Percentiles rank a stretch among this genome's conserved stretches.
These are phyloP conservation scores for Myotis pilosus DNA, from an alignment of 2,797 vertebrate species.

Conservation along the genomic window DNA sequence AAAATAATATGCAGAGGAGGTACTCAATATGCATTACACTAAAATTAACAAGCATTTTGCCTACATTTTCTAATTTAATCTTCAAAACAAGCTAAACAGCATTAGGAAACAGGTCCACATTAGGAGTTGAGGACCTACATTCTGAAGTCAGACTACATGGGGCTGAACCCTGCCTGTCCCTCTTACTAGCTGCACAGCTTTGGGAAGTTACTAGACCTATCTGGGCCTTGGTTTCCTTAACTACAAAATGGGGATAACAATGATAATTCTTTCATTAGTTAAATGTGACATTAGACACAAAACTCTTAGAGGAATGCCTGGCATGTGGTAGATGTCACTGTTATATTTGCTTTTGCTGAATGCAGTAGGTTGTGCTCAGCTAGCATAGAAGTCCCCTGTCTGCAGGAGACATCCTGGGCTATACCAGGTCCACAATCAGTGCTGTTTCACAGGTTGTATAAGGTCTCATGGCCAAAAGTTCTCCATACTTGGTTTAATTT, in stretches of 20 bases:
- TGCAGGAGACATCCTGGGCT: accelerated
- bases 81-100: neutral
- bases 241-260: neutral
- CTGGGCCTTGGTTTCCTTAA: neutral
- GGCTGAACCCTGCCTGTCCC: neutral
- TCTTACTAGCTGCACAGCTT: neutral
- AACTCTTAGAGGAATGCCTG: neutral
- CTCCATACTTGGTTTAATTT: neutral
- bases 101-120: neutral
- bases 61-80: neutral
- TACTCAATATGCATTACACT: neutral
- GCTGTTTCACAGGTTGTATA: neutral
- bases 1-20: neutral
- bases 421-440: neutral
- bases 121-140: neutral
- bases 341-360: neutral
- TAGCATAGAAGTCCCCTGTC: neutral
- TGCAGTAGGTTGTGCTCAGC: no score
- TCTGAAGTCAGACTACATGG: neutral
- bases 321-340: accelerated
- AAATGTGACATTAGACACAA: neutral
- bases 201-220: neutral
- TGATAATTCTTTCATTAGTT: neutral
- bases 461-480: neutral
- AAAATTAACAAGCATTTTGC: neutral